Evolutionary conservation across 2,888 invertebrate genomes (phyloP).

Genomic region (Sinohyriopsis cumingii): DNA sequence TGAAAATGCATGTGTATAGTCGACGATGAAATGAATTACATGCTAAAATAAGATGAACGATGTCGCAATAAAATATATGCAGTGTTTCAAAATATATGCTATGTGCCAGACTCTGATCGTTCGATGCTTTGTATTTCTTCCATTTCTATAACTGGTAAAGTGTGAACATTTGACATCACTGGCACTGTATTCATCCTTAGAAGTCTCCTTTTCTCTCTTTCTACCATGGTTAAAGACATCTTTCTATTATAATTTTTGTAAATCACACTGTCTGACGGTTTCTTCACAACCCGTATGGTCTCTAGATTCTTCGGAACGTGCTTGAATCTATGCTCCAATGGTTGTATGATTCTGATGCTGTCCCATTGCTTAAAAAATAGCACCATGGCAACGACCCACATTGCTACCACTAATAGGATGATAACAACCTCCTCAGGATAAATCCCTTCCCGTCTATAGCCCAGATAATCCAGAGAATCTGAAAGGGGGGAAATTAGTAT

Average conservation of each 20-base stretch:
- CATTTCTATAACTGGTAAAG: constrained; percentile 52
- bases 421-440: constrained; percentile 59
- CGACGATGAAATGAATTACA: too few relatives aligned
- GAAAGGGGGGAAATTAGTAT: constrained; percentile 2
- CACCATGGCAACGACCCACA: constrained; percentile 66
- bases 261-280: constrained; percentile 69
- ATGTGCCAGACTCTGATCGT: too few relatives aligned
- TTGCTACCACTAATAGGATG: constrained; percentile 52
- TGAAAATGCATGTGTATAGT: too few relatives aligned
- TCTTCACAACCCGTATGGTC: constrained; percentile 65
- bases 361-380: constrained; percentile 69
- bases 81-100: too few relatives aligned
- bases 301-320: constrained; percentile 68
- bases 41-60: too few relatives aligned
- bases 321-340: constrained; percentile 63
- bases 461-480: constrained; percentile 33
- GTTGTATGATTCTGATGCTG: constrained; percentile 67
- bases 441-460: constrained; percentile 25
- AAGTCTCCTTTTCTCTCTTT: constrained; percentile 58
- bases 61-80: too few relatives aligned
- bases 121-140: constrained; percentile 32
- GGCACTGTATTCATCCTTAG: constrained; percentile 63
- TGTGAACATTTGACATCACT: constrained; percentile 42
- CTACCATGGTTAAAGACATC: constrained; percentile 64
- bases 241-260: constrained; percentile 68